Conservation (phyloP, 1,140 invertebrate genomes). For the Hypothenemus hampei region DNA sequence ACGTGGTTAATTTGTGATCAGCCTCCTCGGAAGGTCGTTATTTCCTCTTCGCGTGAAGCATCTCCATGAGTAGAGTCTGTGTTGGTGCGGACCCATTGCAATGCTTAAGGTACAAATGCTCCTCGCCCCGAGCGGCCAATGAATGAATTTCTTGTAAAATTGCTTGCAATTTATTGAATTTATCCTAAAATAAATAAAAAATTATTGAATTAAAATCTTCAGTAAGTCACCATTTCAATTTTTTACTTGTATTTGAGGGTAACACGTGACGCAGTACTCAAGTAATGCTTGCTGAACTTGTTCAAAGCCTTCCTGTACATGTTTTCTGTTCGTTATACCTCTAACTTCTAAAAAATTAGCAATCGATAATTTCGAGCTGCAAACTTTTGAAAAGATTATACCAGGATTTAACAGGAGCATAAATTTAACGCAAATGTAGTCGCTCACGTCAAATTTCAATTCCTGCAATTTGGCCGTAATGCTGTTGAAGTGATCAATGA, state of each 20-base stretch:
- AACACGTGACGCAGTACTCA: constrained; percentile 84
- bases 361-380: not conserved
- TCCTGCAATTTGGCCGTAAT: constrained; percentile 86
- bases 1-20: constrained; percentile 30
- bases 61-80: constrained; percentile 96
- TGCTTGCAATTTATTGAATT: constrained; percentile 87
- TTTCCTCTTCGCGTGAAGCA: constrained; percentile 96
- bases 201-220: not conserved
- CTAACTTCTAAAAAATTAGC: too few relatives aligned
- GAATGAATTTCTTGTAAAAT: constrained; percentile 88
- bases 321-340: constrained; percentile 82
- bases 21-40: constrained; percentile 47
- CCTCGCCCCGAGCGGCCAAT: constrained; percentile 86
- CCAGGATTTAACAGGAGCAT: constrained; percentile 94
- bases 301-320: constrained; percentile 87
- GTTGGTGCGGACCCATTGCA: constrained; percentile 85
- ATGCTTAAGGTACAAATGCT: constrained; percentile 91
- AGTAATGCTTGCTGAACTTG: constrained; percentile 86
- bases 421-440: constrained; percentile 97
- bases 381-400: constrained; percentile 51
- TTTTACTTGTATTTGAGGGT: constrained; percentile 80
- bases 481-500: constrained; percentile 85
- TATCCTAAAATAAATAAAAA: constrained; percentile 67
- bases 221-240: not conserved
- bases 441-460: constrained; percentile 90